These are phyloP conservation scores for Parasteatoda tepidariorum DNA, from an alignment of 1,140 invertebrate genomes.

Conservation along the genomic window DNA sequence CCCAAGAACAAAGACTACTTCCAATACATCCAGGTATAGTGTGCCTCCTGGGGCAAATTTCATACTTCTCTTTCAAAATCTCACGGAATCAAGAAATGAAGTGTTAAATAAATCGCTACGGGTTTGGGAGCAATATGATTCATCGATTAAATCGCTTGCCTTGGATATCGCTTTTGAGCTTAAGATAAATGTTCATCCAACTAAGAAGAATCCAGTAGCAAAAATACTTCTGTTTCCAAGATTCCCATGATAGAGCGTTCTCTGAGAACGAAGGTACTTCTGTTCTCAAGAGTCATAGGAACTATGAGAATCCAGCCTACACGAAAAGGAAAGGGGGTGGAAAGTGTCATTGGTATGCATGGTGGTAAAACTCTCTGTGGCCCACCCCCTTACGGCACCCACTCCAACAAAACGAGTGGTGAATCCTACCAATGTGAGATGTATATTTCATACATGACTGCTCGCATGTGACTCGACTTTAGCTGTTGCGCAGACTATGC, in stretches of 20 bases:
- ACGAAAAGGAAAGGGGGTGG: conserved; percentile 1
- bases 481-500: conserved; percentile 33
- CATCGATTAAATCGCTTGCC: conserved; percentile 52
- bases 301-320: conserved; percentile 40
- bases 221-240: conserved; percentile 44
- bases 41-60: conserved; percentile 31
- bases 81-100: conserved; percentile 48
- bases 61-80: conserved; percentile 33
- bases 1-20: conserved; percentile 37
- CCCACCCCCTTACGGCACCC: neutral
- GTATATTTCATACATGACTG: conserved; percentile 62
- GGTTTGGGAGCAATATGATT: conserved; percentile 46
- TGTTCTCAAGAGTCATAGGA: conserved; percentile 37
- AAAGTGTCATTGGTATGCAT: conserved; percentile 59
- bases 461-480: conserved; percentile 53
- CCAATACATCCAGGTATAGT: neutral
- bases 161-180: conserved; percentile 42
- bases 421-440: conserved; percentile 57
- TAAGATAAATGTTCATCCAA: conserved; percentile 33
- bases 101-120: conserved; percentile 53
- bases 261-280: conserved; percentile 18
- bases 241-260: conserved; percentile 17
- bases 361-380: conserved; percentile 11
- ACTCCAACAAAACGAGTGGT: conserved; percentile 52
- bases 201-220: conserved; percentile 21